These are phyloP conservation scores for Catajapyx aquilonaris DNA, from an alignment of 1,140 invertebrate genomes.

Conservation along the genomic window DNA sequence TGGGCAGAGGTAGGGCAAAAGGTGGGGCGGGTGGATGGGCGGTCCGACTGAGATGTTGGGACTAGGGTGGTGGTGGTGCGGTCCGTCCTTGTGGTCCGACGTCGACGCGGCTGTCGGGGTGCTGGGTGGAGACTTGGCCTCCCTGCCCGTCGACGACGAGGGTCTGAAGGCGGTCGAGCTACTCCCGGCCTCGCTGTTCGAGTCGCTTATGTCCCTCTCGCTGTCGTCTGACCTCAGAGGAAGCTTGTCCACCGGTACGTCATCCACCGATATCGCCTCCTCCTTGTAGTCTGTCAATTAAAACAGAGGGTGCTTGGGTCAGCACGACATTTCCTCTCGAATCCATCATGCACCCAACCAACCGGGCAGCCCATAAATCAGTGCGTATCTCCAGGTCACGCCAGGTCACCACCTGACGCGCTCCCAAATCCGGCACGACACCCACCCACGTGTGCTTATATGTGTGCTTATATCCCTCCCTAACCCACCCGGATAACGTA, in stretches of 20 bases:
- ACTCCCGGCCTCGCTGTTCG: slow-evolving; percentile 12
- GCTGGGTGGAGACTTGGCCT: slow-evolving; percentile 27
- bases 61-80: slow-evolving; percentile 31
- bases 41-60: slow-evolving; percentile 72
- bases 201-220: slow-evolving; percentile 15
- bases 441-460: too few species aligned
- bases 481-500: too few species aligned
- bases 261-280: slow-evolving; percentile 1
- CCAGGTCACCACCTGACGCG: too few species aligned
- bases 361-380: too few species aligned
- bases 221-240: slow-evolving; percentile 11
- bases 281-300: slow-evolving; percentile 9
- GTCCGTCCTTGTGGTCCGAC: slow-evolving; percentile 13
- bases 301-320: too few species aligned
- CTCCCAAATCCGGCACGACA: too few species aligned
- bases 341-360: too few species aligned
- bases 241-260: background rate
- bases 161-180: slow-evolving; percentile 17
- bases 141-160: slow-evolving; percentile 14
- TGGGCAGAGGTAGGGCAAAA: slow-evolving; percentile 74
- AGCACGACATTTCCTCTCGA: too few species aligned
- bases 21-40: slow-evolving; percentile 59
- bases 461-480: too few species aligned
- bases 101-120: slow-evolving; percentile 31
- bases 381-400: too few species aligned